Percentiles rank a stretch among this genome's conserved stretches.
Conservation (phyloP, 2,797 vertebrate species). For the Dryobates pubescens region DNA sequence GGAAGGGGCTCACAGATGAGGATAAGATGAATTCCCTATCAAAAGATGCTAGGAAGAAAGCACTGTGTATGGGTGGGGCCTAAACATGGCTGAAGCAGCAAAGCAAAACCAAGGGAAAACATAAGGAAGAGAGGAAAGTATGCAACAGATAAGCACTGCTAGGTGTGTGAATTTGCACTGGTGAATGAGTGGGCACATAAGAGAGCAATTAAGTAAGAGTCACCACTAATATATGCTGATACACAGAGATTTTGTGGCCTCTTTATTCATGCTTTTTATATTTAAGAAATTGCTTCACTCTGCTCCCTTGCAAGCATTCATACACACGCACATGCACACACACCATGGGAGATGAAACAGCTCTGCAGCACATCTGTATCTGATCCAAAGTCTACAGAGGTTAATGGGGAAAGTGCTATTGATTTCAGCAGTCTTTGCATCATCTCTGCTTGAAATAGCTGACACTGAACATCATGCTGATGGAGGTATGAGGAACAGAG, state of each 20-base stretch:
- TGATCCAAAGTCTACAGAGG: not conserved
- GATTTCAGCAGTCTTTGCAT: not conserved
- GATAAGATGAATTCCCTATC: not conserved
- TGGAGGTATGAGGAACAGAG: not conserved
- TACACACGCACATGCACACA: accelerated
- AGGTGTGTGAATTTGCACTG: not conserved
- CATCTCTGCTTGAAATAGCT: not conserved
- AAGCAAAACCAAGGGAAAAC: not conserved
- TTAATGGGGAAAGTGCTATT: not conserved
- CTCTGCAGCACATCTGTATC: not conserved
- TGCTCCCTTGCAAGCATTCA: not conserved
- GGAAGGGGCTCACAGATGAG: not conserved
- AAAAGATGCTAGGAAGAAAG: not conserved
- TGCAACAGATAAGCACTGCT: not conserved
- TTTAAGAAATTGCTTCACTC: not conserved
- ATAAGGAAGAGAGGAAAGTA: not conserved
- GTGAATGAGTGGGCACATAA: accelerated
- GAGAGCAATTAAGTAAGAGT: not conserved
- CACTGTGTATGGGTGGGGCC: not conserved
- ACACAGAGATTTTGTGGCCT: accelerated
- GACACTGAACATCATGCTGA: not conserved
- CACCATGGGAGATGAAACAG: not conserved
- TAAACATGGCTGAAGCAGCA: not conserved
- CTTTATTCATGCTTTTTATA: not conserved
- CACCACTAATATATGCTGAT: not conserved